A percentile compares a stretch with the other conserved stretches of the same genome.
phyloP scores from a whole-genome alignment of 2,113 vertebrate species.

The Merops nubicus region DNA sequence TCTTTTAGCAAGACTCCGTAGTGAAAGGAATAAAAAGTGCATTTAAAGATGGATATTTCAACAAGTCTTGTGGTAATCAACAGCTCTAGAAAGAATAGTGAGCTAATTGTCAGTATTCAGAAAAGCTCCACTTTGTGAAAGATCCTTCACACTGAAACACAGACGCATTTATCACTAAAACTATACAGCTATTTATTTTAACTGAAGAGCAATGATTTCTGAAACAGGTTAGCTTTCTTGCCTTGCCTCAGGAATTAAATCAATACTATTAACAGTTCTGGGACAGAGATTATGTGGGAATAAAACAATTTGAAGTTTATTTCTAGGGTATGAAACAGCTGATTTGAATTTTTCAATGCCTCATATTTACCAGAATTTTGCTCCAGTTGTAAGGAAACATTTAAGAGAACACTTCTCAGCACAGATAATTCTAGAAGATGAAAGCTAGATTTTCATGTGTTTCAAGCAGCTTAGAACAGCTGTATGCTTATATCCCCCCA shows the following conservation, averaged over 20 bases:
- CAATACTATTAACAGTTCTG: not conserved
- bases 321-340: not conserved
- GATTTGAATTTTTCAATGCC: not conserved
- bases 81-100: not conserved
- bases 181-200: not conserved
- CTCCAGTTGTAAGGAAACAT: not conserved
- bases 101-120: conserved; percentile 12
- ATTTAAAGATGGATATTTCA: not conserved
- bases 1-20: not conserved
- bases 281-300: not conserved
- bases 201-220: not conserved
- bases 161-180: not conserved
- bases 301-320: not conserved
- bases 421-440: not conserved
- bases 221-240: not conserved
- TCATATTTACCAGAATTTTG: not conserved
- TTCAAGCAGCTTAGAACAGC: not conserved
- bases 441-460: not conserved
- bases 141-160: not conserved
- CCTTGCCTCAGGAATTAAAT: not conserved
- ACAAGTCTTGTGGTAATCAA: not conserved
- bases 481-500: not conserved
- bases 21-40: not conserved
- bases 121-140: not conserved
- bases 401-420: not conserved